Evolutionary conservation across 1,140 invertebrate genomes (phyloP).

Genomic region (Ylistrum balloti): DNA sequence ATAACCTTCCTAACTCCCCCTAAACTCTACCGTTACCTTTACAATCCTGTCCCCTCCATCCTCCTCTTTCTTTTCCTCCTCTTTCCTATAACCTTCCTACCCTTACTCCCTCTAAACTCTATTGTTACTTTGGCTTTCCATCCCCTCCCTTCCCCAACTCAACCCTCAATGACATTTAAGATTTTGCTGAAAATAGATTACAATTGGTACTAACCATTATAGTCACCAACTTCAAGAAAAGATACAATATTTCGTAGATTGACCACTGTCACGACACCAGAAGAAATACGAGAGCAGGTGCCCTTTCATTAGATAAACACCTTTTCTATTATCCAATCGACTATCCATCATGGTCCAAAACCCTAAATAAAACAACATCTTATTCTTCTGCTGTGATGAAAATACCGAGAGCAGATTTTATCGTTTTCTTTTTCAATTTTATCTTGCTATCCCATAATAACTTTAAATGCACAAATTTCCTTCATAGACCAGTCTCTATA

Average conservation of each 20-base stretch:
- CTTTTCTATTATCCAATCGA: not conserved
- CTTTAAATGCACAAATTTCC: not conserved
- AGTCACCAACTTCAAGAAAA: not conserved
- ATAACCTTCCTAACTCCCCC: no score
- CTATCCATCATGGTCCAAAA: not conserved
- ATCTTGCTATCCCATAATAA: conserved; percentile 9
- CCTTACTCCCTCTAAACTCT: no score
- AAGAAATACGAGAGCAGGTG: not conserved
- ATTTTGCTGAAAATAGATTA: no score
- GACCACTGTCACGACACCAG: not conserved
- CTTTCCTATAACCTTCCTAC: no score
- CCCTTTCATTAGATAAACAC: conserved; percentile 9
- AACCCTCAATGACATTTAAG: no score
- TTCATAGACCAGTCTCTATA: not conserved
- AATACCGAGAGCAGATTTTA: conserved; percentile 38
- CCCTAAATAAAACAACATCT: not conserved
- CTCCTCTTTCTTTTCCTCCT: no score
- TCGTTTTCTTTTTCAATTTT: conserved; percentile 40
- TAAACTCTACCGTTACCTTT: no score
- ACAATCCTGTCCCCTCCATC: no score
- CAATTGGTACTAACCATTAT: no score
- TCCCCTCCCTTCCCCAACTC: not conserved
- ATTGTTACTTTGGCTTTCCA: not conserved
- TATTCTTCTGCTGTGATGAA: conserved; percentile 5
- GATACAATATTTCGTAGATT: not conserved